A percentile compares a stretch with the other conserved stretches of the same genome.
phyloP scores from a whole-genome alignment of 2,797 vertebrate species.

The Amphiprion clarkii region DNA sequence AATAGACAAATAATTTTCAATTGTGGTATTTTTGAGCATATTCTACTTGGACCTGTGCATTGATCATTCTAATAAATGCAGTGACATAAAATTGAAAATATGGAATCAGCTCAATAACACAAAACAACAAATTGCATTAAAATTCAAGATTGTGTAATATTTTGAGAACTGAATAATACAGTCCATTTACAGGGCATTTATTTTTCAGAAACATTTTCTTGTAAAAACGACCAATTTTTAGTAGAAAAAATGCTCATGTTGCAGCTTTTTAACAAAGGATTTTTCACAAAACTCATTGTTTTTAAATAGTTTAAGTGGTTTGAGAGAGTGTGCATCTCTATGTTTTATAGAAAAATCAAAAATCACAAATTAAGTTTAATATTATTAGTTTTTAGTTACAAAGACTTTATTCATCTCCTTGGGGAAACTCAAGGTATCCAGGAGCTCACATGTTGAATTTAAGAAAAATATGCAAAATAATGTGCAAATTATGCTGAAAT shows the following conservation, averaged over 20 bases:
- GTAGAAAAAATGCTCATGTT: neutral
- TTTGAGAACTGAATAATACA: neutral
- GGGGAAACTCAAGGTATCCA: too few species aligned
- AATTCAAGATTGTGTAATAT: neutral
- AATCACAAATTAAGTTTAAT: too few species aligned
- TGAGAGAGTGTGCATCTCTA: neutral
- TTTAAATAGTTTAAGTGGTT: neutral
- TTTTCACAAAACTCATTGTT: neutral
- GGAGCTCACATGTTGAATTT: too few species aligned
- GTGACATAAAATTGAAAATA: too few species aligned
- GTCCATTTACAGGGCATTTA: neutral
- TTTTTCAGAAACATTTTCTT: neutral
- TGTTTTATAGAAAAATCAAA: neutral
- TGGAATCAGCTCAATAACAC: too few species aligned
- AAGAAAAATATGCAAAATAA: too few species aligned
- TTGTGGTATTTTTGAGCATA: neutral
- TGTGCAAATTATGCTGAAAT: too few species aligned
- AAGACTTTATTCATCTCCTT: too few species aligned
- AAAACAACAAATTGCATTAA: neutral
- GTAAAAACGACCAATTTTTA: neutral
- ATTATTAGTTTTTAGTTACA: too few species aligned
- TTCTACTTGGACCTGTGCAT: neutral
- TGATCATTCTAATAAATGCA: constrained; percentile 1
- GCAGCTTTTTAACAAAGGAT: neutral
- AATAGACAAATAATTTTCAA: neutral